Evolutionary conservation across 2,113 vertebrate species (phyloP).

Genomic region (Baryphthengus martii): DNA sequence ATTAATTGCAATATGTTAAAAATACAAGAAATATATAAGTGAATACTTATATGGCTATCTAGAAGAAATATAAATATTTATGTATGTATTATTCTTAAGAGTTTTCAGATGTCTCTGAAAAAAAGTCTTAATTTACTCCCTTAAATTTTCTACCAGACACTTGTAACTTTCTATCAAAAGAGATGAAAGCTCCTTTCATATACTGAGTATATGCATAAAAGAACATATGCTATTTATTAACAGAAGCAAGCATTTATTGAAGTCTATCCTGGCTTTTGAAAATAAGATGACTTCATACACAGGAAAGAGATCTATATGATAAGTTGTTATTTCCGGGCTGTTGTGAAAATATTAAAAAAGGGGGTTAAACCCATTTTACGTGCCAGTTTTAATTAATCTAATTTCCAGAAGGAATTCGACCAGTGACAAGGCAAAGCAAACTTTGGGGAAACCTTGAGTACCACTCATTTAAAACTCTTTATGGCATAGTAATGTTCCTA

Average conservation of each 20-base stretch:
- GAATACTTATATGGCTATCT: not conserved
- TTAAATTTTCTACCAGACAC: not conserved
- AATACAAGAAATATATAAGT: not conserved
- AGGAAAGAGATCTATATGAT: not conserved
- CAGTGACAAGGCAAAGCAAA: not conserved
- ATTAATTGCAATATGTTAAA: not conserved
- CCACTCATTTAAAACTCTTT: not conserved
- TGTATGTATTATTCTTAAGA: not conserved
- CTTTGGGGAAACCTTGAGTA: not conserved
- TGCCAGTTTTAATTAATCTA: not conserved
- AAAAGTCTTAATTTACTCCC: not conserved
- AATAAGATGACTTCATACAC: slow-evolving; percentile 19
- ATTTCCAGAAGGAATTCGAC: slow-evolving; percentile 9
- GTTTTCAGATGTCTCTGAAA: not conserved
- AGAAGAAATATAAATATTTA: not conserved
- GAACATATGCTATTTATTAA: slow-evolving; percentile 38
- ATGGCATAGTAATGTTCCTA: not conserved
- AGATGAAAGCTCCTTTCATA: not conserved
- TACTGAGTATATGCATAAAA: not conserved
- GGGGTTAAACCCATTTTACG: not conserved
- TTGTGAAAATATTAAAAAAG: slow-evolving; percentile 20
- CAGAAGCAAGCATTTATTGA: slow-evolving; percentile 22
- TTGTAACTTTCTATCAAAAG: not conserved
- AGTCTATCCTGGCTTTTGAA: slow-evolving; percentile 21
- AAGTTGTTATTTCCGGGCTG: slow-evolving; percentile 1